phyloP scores from a whole-genome alignment of 2,888 invertebrate species.

The Cataglyphis livida region DNA sequence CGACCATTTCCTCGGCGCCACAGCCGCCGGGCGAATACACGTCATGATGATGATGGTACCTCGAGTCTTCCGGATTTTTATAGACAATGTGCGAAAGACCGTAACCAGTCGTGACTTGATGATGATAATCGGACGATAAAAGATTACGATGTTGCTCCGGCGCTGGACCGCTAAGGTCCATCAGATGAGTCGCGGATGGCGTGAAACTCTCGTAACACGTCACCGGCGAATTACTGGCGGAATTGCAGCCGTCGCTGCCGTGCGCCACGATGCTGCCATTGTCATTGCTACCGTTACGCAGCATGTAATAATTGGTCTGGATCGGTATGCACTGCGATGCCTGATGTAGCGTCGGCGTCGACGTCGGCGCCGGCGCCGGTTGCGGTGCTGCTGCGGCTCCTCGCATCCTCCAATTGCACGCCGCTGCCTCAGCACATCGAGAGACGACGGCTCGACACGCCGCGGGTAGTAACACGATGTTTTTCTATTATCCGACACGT shows the following conservation, averaged over 20 bases:
- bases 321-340: slow-evolving; percentile 2
- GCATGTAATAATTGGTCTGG: neutral
- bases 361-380: slow-evolving; percentile 13
- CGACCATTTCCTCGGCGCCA: slow-evolving; percentile 29
- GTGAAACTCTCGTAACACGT: slow-evolving; percentile 78
- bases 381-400: slow-evolving; percentile 1
- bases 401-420: neutral
- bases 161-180: slow-evolving; percentile 79
- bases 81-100: slow-evolving; percentile 67
- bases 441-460: neutral
- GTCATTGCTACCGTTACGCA: slow-evolving; percentile 51
- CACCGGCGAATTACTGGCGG: slow-evolving; percentile 81
- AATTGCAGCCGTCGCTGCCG: slow-evolving; percentile 79
- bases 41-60: slow-evolving; percentile 63
- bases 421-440: neutral
- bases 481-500: neutral
- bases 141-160: slow-evolving; percentile 69
- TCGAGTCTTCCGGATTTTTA: slow-evolving; percentile 70
- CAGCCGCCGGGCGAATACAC: slow-evolving; percentile 21
- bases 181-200: slow-evolving; percentile 77
- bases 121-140: slow-evolving; percentile 63
- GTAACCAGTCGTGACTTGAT: neutral
- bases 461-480: neutral
- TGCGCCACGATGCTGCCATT: slow-evolving; percentile 72
- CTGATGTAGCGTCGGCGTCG: slow-evolving; percentile 15